Percentiles rank a stretch among this genome's conserved stretches.
phyloP scores from a whole-genome alignment of 2,113 vertebrate genomes.

The Oreocharis arfaki region DNA sequence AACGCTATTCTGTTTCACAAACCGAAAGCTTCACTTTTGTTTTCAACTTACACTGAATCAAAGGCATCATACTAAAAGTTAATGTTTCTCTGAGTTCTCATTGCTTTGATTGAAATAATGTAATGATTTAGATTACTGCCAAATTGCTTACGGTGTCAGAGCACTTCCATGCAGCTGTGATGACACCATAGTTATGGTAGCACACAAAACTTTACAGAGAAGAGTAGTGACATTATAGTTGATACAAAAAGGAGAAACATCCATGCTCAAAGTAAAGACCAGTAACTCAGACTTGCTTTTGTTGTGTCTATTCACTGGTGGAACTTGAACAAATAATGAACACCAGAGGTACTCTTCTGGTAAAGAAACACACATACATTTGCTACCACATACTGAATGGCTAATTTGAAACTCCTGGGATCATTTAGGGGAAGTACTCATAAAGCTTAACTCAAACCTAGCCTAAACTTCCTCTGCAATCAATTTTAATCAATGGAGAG shows the following conservation, averaged over 20 bases:
- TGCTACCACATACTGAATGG: neutral
- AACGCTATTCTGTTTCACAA: neutral
- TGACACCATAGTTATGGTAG: neutral
- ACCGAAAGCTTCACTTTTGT: neutral
- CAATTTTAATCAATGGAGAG: neutral
- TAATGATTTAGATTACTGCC: neutral
- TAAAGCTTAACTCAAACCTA: neutral
- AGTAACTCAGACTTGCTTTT: neutral
- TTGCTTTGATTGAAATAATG: neutral
- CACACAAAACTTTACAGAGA: neutral
- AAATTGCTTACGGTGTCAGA: neutral
- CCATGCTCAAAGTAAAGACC: neutral
- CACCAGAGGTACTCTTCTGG: neutral
- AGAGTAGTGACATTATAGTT: neutral
- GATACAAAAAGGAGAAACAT: neutral
- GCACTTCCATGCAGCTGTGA: neutral
- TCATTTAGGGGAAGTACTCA: neutral
- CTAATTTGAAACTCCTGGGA: neutral
- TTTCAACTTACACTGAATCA: neutral
- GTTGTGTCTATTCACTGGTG: neutral
- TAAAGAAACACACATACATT: neutral
- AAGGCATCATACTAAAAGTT: neutral
- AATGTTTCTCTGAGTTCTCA: neutral
- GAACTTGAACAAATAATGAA: neutral
- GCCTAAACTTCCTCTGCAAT: neutral